Evolutionary conservation across 1,140 invertebrate genomes (phyloP).

Genomic region (Brachionus angularis): DNA sequence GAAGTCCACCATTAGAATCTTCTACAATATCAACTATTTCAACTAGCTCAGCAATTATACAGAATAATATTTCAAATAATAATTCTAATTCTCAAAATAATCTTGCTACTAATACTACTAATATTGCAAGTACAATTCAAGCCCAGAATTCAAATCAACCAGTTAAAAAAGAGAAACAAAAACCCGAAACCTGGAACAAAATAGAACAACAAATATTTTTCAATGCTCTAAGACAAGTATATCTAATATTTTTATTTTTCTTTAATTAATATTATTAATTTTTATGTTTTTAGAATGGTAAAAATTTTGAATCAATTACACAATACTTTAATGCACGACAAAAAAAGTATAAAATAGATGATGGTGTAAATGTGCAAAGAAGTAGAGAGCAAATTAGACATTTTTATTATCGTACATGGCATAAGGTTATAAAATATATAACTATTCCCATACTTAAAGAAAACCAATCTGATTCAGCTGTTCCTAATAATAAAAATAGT

Average conservation of each 20-base stretch:
- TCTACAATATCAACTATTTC: background rate
- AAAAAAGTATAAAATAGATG: constrained; percentile 65
- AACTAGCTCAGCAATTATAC: background rate
- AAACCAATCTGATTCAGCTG: background rate
- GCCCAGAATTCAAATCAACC: background rate
- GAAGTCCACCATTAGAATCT: too few species aligned
- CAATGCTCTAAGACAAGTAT: constrained; percentile 39
- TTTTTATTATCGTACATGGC: constrained; percentile 85
- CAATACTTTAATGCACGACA: constrained; percentile 70
- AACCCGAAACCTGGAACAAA: constrained; percentile 41
- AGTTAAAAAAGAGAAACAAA: constrained; percentile 41
- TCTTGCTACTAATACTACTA: too few species aligned
- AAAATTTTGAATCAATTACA: constrained; percentile 83
- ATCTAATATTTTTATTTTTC: background rate
- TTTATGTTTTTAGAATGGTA: constrained; percentile 68
- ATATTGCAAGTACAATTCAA: too few species aligned
- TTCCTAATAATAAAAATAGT: background rate
- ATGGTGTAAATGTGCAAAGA: constrained; percentile 28
- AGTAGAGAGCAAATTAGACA: constrained; percentile 83
- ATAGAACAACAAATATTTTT: constrained; percentile 43
- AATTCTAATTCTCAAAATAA: background rate
- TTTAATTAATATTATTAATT: background rate
- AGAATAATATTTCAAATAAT: background rate
- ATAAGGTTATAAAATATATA: constrained; percentile 82
- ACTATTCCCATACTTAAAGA: constrained; percentile 71